Conservation (phyloP, 2,797 vertebrate genomes). For the Psittacula echo region DNA sequence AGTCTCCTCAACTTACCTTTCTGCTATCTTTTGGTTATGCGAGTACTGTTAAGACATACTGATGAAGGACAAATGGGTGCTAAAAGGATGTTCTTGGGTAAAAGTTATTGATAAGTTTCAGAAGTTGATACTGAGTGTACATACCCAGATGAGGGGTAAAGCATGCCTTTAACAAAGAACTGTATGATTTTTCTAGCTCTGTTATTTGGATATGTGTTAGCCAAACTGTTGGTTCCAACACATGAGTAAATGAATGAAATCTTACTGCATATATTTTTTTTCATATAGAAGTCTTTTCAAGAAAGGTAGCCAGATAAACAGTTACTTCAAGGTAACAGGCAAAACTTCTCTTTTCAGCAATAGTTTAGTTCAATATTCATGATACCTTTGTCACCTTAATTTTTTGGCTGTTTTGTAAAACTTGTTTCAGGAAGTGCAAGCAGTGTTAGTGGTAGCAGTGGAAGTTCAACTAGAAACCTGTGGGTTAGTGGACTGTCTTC, state of each 20-base stretch:
- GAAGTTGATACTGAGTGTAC: background rate
- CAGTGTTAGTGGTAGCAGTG: slow-evolving; percentile 81
- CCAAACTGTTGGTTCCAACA: background rate
- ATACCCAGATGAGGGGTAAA: background rate
- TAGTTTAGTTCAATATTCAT: background rate
- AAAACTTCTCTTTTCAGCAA: slow-evolving; percentile 48
- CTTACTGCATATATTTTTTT: slow-evolving; percentile 25
- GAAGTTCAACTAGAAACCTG: slow-evolving; percentile 91
- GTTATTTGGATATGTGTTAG: background rate
- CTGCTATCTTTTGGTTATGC: background rate
- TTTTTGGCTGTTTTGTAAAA: slow-evolving; percentile 46
- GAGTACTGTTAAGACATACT: background rate
- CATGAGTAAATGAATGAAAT: slow-evolving; percentile 3
- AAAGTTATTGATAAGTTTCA: background rate
- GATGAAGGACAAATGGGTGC: background rate
- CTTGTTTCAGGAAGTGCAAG: slow-evolving; percentile 81
- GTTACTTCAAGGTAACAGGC: slow-evolving; percentile 54
- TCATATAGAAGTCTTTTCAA: slow-evolving; percentile 38
- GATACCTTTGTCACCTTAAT: slow-evolving; percentile 5
- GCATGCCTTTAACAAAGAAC: background rate
- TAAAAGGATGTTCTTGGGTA: background rate
- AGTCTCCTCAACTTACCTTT: background rate
- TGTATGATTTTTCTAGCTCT: background rate
- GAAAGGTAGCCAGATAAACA: slow-evolving; percentile 51
- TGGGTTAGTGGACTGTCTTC: slow-evolving; percentile 99